Evolutionary conservation across 35 echinoderm and acorn worm species (phyloP), one percentile per base, ranked within the genome.

Genomic region (Holothuria glaberrima): DNA sequence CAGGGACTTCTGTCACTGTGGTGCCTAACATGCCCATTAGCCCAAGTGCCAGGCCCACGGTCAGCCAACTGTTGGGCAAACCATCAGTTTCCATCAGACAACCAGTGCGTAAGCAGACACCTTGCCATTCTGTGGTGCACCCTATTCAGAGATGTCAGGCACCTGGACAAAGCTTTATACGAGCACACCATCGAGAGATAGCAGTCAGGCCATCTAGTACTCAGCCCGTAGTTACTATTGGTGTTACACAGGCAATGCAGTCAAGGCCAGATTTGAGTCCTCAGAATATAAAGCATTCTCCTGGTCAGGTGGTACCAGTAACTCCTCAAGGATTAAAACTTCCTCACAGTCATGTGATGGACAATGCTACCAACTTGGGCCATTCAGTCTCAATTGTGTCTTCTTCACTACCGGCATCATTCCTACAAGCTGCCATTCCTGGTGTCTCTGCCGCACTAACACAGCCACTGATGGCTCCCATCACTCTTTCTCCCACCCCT

Each of bases 11-110:
- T 64, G 85, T 87, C 10, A 69, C 85, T 12, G 61, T 87, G 28
- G 85, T 87, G 30, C 85, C 85, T 20, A 87, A 87, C 20, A 71
- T 87, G 85, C 85, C 85, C 22, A 33, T 67, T 28, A 87, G 85
- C 82, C 29, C 86, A 50, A 75, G 90, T 52, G 44, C 89, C 0
- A 89, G 94, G 48, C 91, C 92, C 12, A 96, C 94, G 0, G 94
- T 96, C 0, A 96, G 94, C 57, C 94, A 96, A 75, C 79, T 96
- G n/a, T 72, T 96, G 4, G 94, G 94, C 19, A 96, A 96, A 66
- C 94, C 92, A 6, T 38, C 86, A n/a, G 72, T 75, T n/a, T 77
- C 77, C 30, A 66, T 96, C 31, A 46, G 94, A 29, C 91, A 92
- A 32, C 94, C 94, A 18, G 94, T 90, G 6, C 87, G 94, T 17